Evolutionary conservation across 2,113 vertebrate species (phyloP).

Genomic region (Calyptommatus sinebrachiatus): DNA sequence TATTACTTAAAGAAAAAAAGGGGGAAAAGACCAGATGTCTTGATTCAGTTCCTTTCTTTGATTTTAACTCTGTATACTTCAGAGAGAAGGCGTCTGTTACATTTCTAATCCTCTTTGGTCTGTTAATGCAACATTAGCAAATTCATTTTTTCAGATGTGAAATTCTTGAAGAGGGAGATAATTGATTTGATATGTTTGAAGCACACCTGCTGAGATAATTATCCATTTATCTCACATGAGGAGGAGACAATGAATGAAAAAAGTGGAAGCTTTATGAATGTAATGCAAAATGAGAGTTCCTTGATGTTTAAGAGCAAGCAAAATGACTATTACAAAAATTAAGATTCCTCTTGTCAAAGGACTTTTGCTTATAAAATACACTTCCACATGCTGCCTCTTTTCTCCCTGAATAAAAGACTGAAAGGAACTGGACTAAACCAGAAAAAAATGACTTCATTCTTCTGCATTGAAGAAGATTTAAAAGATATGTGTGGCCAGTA

Average conservation of each 20-base stretch:
- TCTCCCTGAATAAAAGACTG: not conserved
- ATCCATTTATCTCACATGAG: not conserved
- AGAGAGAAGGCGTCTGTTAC: not conserved
- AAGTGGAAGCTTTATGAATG: constrained; percentile 7
- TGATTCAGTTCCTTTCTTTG: not conserved
- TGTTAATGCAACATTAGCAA: constrained; percentile 21
- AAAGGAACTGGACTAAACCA: not conserved
- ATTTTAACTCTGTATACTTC: not conserved
- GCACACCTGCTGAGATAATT: constrained; percentile 29
- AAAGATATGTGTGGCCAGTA: no score
- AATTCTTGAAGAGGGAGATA: constrained; percentile 21
- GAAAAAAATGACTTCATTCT: no score
- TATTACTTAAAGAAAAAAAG: not conserved
- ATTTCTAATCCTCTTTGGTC: constrained; percentile 12
- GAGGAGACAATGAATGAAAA: constrained; percentile 16
- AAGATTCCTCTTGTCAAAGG: not conserved
- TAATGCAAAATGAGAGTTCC: constrained; percentile 10
- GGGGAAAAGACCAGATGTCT: not conserved
- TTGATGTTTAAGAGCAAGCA: constrained; percentile 18
- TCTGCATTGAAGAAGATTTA: no score
- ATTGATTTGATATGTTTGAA: constrained; percentile 28
- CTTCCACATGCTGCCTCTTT: not conserved
- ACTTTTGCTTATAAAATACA: not conserved
- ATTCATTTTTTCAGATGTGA: constrained; percentile 17
- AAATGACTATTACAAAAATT: constrained; percentile 2